Evolutionary conservation across 1,140 invertebrate species (phyloP).

Genomic region (Hylaeus anthracinus): DNA sequence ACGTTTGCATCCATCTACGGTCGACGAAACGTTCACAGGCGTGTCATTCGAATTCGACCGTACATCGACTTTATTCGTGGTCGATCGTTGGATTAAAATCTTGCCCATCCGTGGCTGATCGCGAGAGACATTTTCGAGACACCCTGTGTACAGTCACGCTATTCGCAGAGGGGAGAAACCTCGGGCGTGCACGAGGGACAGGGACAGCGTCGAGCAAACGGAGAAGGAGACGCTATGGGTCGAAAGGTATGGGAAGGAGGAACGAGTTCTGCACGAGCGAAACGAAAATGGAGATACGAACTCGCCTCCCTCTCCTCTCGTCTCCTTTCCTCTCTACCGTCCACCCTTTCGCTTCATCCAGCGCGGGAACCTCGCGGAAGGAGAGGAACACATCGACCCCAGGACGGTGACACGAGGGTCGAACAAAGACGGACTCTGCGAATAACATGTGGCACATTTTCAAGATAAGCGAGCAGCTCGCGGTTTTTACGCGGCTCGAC

Average conservation of each 20-base stretch:
- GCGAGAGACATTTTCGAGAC: conserved; percentile 23
- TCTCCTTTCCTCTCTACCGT: neutral
- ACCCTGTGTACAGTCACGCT: conserved; percentile 22
- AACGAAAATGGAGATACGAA: conserved; percentile 52
- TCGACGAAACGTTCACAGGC: neutral
- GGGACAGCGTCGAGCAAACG: neutral
- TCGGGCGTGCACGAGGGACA: conserved; percentile 26
- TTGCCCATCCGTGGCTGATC: neutral
- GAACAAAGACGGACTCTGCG: conserved; percentile 39
- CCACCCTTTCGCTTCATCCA: conserved; percentile 15
- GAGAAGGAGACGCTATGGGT: conserved; percentile 27
- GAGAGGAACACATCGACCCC: neutral
- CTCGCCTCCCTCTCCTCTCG: neutral
- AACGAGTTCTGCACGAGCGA: conserved; percentile 35
- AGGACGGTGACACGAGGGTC: neutral
- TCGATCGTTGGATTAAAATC: too few relatives aligned
- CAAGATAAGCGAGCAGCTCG: conserved; percentile 51
- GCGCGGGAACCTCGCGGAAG: conserved; percentile 1
- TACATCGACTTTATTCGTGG: too few relatives aligned
- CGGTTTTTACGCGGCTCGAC: conserved; percentile 37
- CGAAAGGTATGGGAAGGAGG: conserved; percentile 30
- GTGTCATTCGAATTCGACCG: neutral
- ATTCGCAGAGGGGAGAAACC: conserved; percentile 39
- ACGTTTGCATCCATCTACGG: too few relatives aligned
- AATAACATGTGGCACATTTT: conserved; percentile 59